Evolutionary conservation across 2,797 vertebrate genomes (phyloP).

Genomic region (Rhinichthys osculus): DNA sequence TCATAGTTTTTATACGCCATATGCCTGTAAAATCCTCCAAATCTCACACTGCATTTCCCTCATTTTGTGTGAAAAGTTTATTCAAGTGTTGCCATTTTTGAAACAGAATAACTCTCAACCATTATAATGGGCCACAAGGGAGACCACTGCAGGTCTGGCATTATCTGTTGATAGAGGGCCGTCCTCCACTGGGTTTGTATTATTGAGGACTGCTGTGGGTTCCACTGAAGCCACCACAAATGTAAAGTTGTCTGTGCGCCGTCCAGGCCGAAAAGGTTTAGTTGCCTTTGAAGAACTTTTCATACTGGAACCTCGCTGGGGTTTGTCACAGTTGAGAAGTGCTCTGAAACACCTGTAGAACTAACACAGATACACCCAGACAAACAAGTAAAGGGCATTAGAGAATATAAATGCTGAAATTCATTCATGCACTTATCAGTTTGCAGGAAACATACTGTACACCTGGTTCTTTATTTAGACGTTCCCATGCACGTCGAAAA

Average conservation of each 20-base stretch:
- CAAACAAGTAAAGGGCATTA: slow-evolving; percentile 25
- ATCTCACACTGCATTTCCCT: slow-evolving; percentile 2
- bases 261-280: slow-evolving; percentile 63
- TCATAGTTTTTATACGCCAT: background rate
- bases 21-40: background rate
- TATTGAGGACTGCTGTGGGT: slow-evolving; percentile 64
- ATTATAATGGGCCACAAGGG: slow-evolving; percentile 71
- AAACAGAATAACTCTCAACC: slow-evolving; percentile 58
- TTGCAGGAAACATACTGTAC: background rate
- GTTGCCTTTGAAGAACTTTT: slow-evolving; percentile 78
- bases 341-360: slow-evolving; percentile 84
- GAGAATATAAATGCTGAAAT: background rate
- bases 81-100: slow-evolving; percentile 18
- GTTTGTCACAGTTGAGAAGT: slow-evolving; percentile 71
- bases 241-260: slow-evolving; percentile 66
- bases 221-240: slow-evolving; percentile 74
- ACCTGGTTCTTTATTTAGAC: background rate
- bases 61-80: slow-evolving; percentile 13
- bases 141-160: slow-evolving; percentile 64
- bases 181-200: slow-evolving; percentile 54
- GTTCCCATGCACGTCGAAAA: background rate
- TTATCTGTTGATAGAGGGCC: slow-evolving; percentile 65
- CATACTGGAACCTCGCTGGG: slow-evolving; percentile 69
- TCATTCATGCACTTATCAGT: background rate
- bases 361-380: slow-evolving; percentile 64